Evolutionary conservation across 2,113 vertebrate species (phyloP), one percentile per base, ranked within the genome.

Genomic region (Nothoprocta pentlandii): DNA sequence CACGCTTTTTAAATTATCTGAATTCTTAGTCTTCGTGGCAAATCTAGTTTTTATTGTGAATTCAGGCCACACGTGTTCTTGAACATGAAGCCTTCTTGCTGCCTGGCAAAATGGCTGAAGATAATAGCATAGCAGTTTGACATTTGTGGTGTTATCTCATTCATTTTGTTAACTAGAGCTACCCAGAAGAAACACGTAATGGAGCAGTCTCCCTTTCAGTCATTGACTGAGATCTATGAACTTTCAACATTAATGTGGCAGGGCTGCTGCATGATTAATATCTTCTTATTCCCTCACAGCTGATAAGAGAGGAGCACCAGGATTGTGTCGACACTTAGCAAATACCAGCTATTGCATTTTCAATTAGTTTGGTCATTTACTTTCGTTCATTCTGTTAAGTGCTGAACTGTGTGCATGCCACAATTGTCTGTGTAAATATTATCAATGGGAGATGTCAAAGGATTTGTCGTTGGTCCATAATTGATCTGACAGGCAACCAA

Each of bases 161-260:
- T 96, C 87, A 94, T 97, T 96, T 97, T 94, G 89, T 94, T 95
- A 95, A 95, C 94, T 86, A 91, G 80, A 82, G 54, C 87, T 87
- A 42, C 79, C 32, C 80, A 89, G 87, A 93, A 74, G 85, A 84
- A 74, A 96, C 69, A 82, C 30, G 16, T 49, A 85, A 80, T 34
- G 19, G 66, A 47, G 80, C 61, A 42, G 58, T 93, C 88, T 86
- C 62, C 62, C 95, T 94, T 96, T 76, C 32, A 44, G 47, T 88
- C 85, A 81, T 93, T 92, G 56, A 36, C 83, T 94, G 81, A 94
- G 89, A 90, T 89, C 80, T 91, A 9, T 90, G 93, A 96, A 88
- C 87, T 94, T 96, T 85, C 84, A 94, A 3, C 64, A 84, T 47
- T 80, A 16, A 46, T 36, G 80, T 80, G 92, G 80, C 95, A 77